Evolutionary conservation across 2,888 invertebrate genomes (phyloP).

Genomic region (Phorcus lineatus): DNA sequence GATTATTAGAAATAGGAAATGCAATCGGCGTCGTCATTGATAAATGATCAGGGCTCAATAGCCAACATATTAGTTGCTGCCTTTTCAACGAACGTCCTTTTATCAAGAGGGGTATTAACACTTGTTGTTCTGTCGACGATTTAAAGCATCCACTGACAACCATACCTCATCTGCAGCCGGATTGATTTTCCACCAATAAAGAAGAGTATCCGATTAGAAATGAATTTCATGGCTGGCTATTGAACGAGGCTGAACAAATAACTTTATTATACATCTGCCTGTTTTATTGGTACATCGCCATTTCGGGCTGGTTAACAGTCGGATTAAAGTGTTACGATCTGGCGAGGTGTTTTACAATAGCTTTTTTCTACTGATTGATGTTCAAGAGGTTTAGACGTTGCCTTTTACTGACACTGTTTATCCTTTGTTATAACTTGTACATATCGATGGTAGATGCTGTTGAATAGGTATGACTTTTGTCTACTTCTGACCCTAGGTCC

Average conservation of each 20-base stretch:
- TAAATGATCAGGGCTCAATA: conserved; percentile 1
- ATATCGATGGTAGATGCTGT: too few relatives aligned
- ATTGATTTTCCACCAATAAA: conserved; percentile 7
- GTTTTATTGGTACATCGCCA: neutral
- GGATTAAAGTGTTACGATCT: neutral
- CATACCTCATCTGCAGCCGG: neutral
- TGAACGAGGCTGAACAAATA: neutral
- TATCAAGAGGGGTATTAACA: neutral
- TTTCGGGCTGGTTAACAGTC: neutral
- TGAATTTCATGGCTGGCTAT: conserved; percentile 1
- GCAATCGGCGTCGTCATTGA: conserved; percentile 1
- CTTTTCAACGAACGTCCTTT: neutral
- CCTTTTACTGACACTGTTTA: too few relatives aligned
- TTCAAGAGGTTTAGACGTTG: too few relatives aligned
- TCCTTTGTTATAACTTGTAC: too few relatives aligned
- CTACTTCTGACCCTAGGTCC: too few relatives aligned
- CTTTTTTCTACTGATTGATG: too few relatives aligned
- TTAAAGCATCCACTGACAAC: neutral
- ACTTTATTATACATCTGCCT: neutral
- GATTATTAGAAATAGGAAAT: conserved; percentile 20
- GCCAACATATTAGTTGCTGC: neutral
- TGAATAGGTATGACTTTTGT: too few relatives aligned
- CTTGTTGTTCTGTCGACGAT: neutral
- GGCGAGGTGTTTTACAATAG: too few relatives aligned
- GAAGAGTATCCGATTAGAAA: conserved; percentile 18